phyloP scores from a whole-genome alignment of 2,888 invertebrate genomes.

The Ormyrus thymus region DNA sequence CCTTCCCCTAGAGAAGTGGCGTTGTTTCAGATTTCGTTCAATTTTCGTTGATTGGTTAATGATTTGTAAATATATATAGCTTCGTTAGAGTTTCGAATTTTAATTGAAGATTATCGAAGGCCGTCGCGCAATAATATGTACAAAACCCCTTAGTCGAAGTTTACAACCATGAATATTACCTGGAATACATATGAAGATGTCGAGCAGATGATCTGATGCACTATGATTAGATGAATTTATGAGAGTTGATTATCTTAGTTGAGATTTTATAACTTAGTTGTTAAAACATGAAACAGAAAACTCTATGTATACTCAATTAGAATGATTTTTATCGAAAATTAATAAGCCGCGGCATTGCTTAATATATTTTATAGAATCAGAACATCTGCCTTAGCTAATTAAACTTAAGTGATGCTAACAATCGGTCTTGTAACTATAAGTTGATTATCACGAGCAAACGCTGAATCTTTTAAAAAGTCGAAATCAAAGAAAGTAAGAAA shows the following conservation, averaged over 20 bases:
- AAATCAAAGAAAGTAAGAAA: constrained; percentile 58
- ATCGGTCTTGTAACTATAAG: constrained; percentile 24
- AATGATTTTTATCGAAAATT: background rate
- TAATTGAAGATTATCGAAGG: constrained; percentile 12
- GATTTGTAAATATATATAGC: background rate
- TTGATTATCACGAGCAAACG: constrained; percentile 32
- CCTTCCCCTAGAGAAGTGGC: background rate
- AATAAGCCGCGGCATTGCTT: background rate
- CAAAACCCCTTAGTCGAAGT: constrained; percentile 64
- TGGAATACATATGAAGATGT: constrained; percentile 62
- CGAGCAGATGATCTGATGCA: constrained; percentile 25
- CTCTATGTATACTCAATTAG: no score
- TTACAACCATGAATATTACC: constrained; percentile 67
- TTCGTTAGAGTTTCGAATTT: background rate
- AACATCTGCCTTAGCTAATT: constrained; percentile 45
- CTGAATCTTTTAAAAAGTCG: constrained; percentile 47
- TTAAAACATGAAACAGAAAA: background rate
- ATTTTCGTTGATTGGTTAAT: background rate
- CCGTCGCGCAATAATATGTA: constrained; percentile 58
- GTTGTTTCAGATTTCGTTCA: background rate
- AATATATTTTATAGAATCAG: constrained; percentile 43
- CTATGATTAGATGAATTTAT: constrained; percentile 26
- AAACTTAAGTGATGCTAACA: constrained; percentile 16
- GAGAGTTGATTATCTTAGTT: constrained; percentile 40
- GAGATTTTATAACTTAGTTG: constrained; percentile 37